Evolutionary conservation across 2,888 invertebrate species (phyloP).

Genomic region (Odontomyia ornata): DNA sequence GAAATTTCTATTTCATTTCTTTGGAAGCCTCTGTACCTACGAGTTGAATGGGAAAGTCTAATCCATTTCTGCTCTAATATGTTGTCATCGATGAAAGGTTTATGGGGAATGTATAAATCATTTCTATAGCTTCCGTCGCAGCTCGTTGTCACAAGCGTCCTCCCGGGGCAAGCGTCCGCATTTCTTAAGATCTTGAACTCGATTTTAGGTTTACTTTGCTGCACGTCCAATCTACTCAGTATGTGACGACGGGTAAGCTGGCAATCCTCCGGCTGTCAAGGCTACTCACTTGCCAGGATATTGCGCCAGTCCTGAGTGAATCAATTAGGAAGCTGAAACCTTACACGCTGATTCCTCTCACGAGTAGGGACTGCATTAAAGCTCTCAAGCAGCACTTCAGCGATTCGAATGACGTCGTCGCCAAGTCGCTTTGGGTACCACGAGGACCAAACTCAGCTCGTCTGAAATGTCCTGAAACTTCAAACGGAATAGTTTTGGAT

Average conservation of each 20-base stretch:
- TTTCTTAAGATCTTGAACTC: neutral
- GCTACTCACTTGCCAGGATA: too few species aligned
- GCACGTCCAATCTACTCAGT: too few species aligned
- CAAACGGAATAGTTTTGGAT: too few species aligned
- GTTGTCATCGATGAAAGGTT: slow-evolving; percentile 25
- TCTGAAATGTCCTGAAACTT: too few species aligned
- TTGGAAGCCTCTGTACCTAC: neutral
- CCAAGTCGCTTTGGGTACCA: too few species aligned
- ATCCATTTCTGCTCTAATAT: slow-evolving; percentile 29
- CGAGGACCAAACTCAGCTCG: too few species aligned
- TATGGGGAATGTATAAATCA: slow-evolving; percentile 8
- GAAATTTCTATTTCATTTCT: neutral
- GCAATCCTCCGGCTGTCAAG: too few species aligned
- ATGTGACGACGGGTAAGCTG: too few species aligned
- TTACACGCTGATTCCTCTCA: neutral
- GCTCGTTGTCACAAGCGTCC: neutral
- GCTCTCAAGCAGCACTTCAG: too few species aligned
- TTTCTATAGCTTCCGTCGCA: neutral
- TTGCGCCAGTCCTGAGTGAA: neutral
- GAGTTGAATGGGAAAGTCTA: slow-evolving; percentile 15
- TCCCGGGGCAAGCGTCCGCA: neutral
- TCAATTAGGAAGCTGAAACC: slow-evolving; percentile 21
- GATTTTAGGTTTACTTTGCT: neutral
- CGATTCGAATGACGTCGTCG: too few species aligned
- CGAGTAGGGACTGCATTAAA: too few species aligned